Evolutionary conservation across 2,113 vertebrate genomes (phyloP), one percentile per base, ranked within the genome.

Genomic region (Merops nubicus): DNA sequence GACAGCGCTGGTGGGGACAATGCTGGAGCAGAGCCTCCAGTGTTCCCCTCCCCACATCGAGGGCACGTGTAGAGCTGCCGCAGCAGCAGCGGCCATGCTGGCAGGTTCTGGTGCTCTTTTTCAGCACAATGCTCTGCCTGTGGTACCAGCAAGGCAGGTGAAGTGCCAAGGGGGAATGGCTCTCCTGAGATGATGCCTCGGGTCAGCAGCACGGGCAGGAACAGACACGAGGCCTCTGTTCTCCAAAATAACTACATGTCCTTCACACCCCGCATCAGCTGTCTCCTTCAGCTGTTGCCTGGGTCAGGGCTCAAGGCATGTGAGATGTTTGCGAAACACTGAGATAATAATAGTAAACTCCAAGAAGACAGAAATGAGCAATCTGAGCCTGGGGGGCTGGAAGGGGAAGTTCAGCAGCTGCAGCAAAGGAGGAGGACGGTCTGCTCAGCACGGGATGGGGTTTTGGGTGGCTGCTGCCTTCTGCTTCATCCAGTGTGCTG

Each of bases 231-330:
- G 73, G 59, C 18, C 43, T 64, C 69, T 3, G 34, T 10, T 40
- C 59, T 19, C 36, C 36, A 1, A 0, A 1, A 1, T 1, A 11
- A 5, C 18, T 2, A 18, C 0, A 0, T 15, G 36, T 3, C 2
- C 73, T 17, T 5, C 0, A 3, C 8, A 0, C 15, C 45, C 75
- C 45, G 19, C 34, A 0, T 20, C 72, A 73, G 85, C 67, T 40
- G 78, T 83, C 43, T 23, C 1, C 11, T 14, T 80, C 84, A 64
- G 85, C 89, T 82, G 84, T 26, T 57, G 3, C 67, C 81, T 4
- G 60, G 25, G 34, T 16, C 51, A 5, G 64, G 63, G 67, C 57
- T 9, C 3, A 6, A 78, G 92, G 50, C 82, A 3, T 0, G 53
- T 1, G 65, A 22, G 73, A 1, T 8, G 11, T 12, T 68, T 60